Base-by-base conservation (phyloP, 2,113 vertebrate species). In the Chascanopsetta lugubris region DNA sequence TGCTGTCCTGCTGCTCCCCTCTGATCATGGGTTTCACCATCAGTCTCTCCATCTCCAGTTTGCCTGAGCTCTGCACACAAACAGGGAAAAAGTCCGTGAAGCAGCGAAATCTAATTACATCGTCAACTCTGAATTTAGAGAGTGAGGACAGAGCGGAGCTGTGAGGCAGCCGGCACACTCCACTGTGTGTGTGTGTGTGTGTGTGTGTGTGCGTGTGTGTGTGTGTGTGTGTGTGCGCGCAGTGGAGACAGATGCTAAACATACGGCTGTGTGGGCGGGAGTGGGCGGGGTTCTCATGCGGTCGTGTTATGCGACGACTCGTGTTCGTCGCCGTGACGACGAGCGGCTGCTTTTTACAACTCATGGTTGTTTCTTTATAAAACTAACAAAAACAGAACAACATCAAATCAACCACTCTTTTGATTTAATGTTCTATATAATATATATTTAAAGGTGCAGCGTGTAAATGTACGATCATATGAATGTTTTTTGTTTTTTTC, bases 11-110 rank as follows among this genome's bases (percentile, higher is more conserved):
- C 84, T 95, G 95, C 53, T 98, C 96, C 78, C 89, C 82, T n/a
- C 96, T 81, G 13, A 96, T 89, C 94, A 94, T 94, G 0, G 97
- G 96, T 83, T 97, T 98, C 71, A 98, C 96, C 94, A 95, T 94
- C 13, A 96, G 94, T 62, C 94, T 86, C 80, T 98, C 96, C 76
- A 95, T 92, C 15, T 98, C 97, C 88, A 97, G 89, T 81, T 96
- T 94, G 27, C 93, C 92, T 42, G 94, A 92, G 82, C 95, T 96
- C 97, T 99, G 85, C 27, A 70, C 25, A n/a, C n/a, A 77, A 51
- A 6, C 0, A 17, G 29, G 45, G 40, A 45, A 43, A 17, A 13
- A 7, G 38, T 18, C n/a, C n/a, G 38, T n/a, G 38, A 42, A 42
- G 38, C 38, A 40, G 17, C 13, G 13, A 42, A 18, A 42, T 38